These are phyloP conservation scores for Gadus macrocephalus DNA, from an alignment of 2,113 vertebrate species.

Conservation along the genomic window DNA sequence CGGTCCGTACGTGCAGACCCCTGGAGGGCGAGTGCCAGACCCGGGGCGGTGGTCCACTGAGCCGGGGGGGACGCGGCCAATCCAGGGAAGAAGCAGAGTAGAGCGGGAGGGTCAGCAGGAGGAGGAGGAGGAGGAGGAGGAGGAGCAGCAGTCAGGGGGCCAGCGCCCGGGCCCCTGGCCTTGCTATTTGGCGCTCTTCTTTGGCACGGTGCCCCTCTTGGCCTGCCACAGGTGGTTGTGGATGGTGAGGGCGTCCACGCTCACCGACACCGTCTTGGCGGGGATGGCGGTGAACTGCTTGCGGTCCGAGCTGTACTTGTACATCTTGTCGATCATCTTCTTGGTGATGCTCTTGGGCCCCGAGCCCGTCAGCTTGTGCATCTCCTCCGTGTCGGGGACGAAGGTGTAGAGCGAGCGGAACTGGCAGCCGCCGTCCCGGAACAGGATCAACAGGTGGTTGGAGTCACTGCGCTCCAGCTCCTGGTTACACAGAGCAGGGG, in stretches of 20 bases:
- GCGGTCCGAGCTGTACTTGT: conserved; percentile 96
- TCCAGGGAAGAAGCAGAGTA: background rate
- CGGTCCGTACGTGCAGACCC: background rate
- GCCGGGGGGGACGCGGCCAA: too few species aligned
- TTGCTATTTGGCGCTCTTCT: conserved; percentile 75
- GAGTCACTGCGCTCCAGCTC: conserved; percentile 93
- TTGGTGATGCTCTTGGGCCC: conserved; percentile 89
- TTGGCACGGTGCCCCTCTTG: conserved; percentile 81
- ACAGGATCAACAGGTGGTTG: conserved; percentile 96
- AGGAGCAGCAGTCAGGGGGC: too few species aligned
- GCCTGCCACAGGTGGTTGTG: conserved; percentile 96
- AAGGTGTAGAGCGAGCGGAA: conserved; percentile 92
- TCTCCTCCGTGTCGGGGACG: conserved; percentile 89
- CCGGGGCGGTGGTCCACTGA: too few species aligned
- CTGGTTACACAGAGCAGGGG: conserved; percentile 50
- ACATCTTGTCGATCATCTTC: conserved; percentile 98
- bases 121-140: background rate
- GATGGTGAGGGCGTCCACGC: conserved; percentile 94
- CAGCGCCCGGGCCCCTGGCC: background rate
- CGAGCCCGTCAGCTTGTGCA: conserved; percentile 87
- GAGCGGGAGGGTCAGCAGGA: background rate
- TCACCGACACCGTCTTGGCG: conserved; percentile 95
- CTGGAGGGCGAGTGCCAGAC: background rate
- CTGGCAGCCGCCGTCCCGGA: conserved; percentile 93
- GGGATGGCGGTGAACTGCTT: conserved; percentile 96